Evolutionary conservation across 2,797 vertebrate species (phyloP), one percentile per base, ranked within the genome.

Genomic region (Synaphobranchus kaupii): DNA sequence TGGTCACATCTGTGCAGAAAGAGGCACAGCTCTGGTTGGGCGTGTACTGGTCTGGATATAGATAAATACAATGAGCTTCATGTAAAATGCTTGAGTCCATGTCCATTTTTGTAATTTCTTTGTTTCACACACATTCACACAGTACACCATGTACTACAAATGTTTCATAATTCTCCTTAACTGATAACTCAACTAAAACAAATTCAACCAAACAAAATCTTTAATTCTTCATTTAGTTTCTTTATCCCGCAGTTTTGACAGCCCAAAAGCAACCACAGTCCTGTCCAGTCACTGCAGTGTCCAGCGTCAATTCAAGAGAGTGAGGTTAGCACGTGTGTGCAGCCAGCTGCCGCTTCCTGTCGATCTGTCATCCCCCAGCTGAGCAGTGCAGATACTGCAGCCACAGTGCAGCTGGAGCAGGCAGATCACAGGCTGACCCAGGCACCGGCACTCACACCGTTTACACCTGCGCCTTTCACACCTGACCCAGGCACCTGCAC

Each of bases 21-120:
- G 17, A 17, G 12, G 17, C 39, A 54, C 60, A 82, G 56, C 81
- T 87, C 81, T 76, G 34, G 56, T 84, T 87, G 86, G 80, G 47
- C 80, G 20, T 22, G 22, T 39, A 34, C 71, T 4, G 13, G 52
- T 54, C 7, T 13, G 9, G 66, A 63, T 63, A 63, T 25, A 63
- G 58, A 63, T 63, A 25, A 63, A 63, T 63, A 63, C 58, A 20
- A 63, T 63, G 7, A 63, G 39, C 20, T 25, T 22, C 22, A 63
- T 63, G 4, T 15, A 60, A 63, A 25, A 22, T 3, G 20, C 5
- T 63, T 22, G 22, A 22, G 6, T 63, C 58, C 58, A 17, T 17
- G 58, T 20, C 58, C 58, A 63, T 20, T 25, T 63, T 2, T 15
- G 5, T 17, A 63, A 20, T 63, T 63, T 0, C 17, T 63, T 63